Conservation (phyloP, 2,113 vertebrate species). For the Dasyprocta punctata region DNA sequence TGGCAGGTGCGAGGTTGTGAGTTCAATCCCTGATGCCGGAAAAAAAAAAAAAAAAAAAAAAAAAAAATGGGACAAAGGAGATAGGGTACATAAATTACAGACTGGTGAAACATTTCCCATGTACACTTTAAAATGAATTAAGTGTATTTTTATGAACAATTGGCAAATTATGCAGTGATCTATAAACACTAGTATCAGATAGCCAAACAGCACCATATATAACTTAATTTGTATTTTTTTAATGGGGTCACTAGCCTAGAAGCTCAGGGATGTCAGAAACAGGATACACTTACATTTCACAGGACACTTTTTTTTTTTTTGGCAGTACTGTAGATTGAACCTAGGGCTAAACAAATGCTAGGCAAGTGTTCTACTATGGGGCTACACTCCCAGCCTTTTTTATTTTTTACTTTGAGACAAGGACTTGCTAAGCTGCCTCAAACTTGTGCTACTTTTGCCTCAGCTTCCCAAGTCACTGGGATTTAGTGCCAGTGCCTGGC, state of each 20-base stretch:
- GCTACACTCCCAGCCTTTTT: not conserved
- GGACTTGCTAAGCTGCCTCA: not conserved
- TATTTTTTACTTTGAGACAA: not conserved
- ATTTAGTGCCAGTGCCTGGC: not conserved
- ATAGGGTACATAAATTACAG: not conserved
- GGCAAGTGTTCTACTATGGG: not conserved
- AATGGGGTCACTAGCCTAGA: not conserved
- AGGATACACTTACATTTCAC: slow-evolving; percentile 30
- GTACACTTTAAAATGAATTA: slow-evolving; percentile 49
- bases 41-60: too few species aligned
- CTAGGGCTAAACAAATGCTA: not conserved
- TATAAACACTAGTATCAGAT: slow-evolving; percentile 12
- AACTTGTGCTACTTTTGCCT: not conserved
- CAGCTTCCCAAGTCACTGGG: not conserved
- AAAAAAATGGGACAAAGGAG: not conserved
- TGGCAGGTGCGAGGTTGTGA: too few species aligned
- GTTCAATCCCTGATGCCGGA: too few species aligned
- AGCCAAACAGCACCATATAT: slow-evolving; percentile 22
- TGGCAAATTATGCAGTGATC: not conserved
- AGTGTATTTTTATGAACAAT: slow-evolving; percentile 20
- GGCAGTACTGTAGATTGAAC: not conserved
- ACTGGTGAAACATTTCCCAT: slow-evolving; percentile 14
- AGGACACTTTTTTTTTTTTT: not conserved
- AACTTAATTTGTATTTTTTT: slow-evolving; percentile 53
- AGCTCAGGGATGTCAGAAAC: not conserved